A percentile compares a stretch with the other conserved stretches of the same genome.
phyloP scores from a whole-genome alignment of 2,797 vertebrate genomes.

The Jordanella pulchra region DNA sequence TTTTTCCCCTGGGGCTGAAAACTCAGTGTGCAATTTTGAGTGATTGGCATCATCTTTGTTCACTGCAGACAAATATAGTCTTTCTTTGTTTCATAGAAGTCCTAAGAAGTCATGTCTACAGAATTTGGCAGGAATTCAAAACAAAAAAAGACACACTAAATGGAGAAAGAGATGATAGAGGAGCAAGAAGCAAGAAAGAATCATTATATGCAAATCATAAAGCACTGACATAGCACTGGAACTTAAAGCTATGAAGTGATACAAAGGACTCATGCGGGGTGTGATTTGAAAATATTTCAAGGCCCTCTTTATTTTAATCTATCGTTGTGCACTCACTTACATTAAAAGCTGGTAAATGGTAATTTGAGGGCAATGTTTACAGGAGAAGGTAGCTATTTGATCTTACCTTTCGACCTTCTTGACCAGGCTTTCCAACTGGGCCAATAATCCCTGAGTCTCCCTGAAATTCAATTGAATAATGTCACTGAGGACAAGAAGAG shows the following conservation, averaged over 20 bases:
- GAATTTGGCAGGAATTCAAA: slow-evolving; percentile 50
- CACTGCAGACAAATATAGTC: slow-evolving; percentile 24
- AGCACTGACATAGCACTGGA: slow-evolving; percentile 13
- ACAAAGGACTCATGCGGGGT: slow-evolving; percentile 21
- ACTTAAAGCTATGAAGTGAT: slow-evolving; percentile 26
- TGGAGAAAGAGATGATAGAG: slow-evolving; percentile 18
- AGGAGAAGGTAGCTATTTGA: not conserved
- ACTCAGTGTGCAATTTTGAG: slow-evolving; percentile 33
- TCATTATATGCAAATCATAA: slow-evolving; percentile 15
- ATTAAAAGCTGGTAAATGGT: not conserved
- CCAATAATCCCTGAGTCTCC: slow-evolving; percentile 89
- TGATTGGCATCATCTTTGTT: slow-evolving; percentile 16
- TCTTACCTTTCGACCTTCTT: slow-evolving; percentile 89
- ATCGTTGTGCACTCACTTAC: not conserved
- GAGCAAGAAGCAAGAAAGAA: slow-evolving; percentile 20
- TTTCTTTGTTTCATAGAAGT: too few relatives aligned
- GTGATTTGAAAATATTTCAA: slow-evolving; percentile 20
- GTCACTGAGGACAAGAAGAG: slow-evolving; percentile 10
- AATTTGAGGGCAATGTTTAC: not conserved
- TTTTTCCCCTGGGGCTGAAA: slow-evolving; percentile 32
- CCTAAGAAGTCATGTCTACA: slow-evolving; percentile 38
- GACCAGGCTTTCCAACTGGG: slow-evolving; percentile 84
- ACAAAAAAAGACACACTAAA: slow-evolving; percentile 47
- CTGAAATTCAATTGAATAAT: slow-evolving; percentile 72
- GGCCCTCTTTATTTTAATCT: slow-evolving; percentile 14